Evolutionary conservation across 2,113 vertebrate genomes (phyloP), one percentile per base, ranked within the genome.

Genomic region (Tragelaphus strepsiceros): DNA sequence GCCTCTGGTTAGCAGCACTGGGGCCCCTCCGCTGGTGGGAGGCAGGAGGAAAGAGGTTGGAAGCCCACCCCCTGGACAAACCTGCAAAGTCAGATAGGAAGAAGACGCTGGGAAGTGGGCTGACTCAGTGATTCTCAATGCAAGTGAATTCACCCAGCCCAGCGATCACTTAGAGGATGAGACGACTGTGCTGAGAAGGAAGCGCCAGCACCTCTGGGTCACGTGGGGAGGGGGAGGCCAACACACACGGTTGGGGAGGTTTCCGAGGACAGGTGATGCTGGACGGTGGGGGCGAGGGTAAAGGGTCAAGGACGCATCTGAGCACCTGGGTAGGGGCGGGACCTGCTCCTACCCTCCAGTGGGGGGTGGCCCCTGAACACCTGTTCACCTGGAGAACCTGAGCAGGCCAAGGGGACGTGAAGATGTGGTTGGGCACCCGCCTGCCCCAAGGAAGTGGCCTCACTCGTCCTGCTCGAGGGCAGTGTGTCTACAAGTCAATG

Each of bases 231-330:
- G 2, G 2, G 1, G 19, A 28, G 43, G 51, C 53, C 15, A 5
- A 10, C 7, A 6, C 77, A 82, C 8, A n/a, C 9, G 35, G 32
- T 2, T 39, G 6, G 13, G 58, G 43, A 26, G 4, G 77, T 19
- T 61, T n/a, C 24, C 1, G 11, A 53, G 10, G 58, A 39, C 4
- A 26, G 19, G n/a, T 28, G 56, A 82, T 1, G 3, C 0, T 53
- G 15, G 21, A 14, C 0, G n/a, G 17, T 0, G 2, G 28, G 46
- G 2, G 14, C 0, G 53, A 8, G 19, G 17, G 3, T n/a, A 2
- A 24, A 2, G 22, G 16, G 51, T 19, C 21, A 24, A 1, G 21
- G 26, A 14, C 6, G 1, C 15, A 53, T 15, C 58, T n/a, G 28
- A 85, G 19, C 43, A 13, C 6, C 15, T 12, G 13, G 13, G 46